Evolutionary conservation across 2,888 invertebrate genomes (phyloP), one percentile per base, ranked within the genome.

Genomic region (Yponomeuta evonymella): DNA sequence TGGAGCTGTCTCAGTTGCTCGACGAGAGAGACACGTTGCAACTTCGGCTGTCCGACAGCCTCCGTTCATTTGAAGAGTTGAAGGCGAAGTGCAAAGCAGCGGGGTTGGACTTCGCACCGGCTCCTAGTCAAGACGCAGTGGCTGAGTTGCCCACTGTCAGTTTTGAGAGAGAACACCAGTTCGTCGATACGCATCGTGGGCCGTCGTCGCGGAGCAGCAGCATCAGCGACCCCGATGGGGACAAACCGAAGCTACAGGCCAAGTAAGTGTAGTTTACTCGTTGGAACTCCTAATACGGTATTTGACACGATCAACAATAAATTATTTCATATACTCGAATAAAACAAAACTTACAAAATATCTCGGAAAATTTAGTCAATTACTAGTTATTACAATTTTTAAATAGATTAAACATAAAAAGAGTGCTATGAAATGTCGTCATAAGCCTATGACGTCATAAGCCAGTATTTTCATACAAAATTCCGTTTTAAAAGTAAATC

Each of bases 21-120:
- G 97, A 97, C 83, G 97, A 97, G 83, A 93, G 97, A 71, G 97
- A 98, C 80, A 96, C 96, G 0, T 85, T 98, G 70, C 97, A 97
- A 79, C 85, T 97, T 73, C 94, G 96, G 75, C 86, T 98, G 9
- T 97, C 97, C 0, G 96, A 96, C 79, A 95, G 96, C 11, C 90
- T 97, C 71, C 93, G 97, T 67, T 93, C 95, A 62, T 95, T 95
- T 76, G 97, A 97, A 83, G 81, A 93, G 74, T 75, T 91, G 66
- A 91, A 89, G 72, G 74, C 77, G 8, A 86, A 79, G 71, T 83
- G 80, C 70, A 81, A 82, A 73, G 75, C 81, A 2, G 76, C 83
- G 9, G 86, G 81, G 1, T 72, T 85, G 33, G 86, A 89, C 33
- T 76, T 82, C 23, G 81, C 86, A 0, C 74, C 79, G n/a, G 80